These are phyloP conservation scores for Papilio glaucus DNA, from an alignment of 1,140 invertebrate species.

Conservation along the genomic window DNA sequence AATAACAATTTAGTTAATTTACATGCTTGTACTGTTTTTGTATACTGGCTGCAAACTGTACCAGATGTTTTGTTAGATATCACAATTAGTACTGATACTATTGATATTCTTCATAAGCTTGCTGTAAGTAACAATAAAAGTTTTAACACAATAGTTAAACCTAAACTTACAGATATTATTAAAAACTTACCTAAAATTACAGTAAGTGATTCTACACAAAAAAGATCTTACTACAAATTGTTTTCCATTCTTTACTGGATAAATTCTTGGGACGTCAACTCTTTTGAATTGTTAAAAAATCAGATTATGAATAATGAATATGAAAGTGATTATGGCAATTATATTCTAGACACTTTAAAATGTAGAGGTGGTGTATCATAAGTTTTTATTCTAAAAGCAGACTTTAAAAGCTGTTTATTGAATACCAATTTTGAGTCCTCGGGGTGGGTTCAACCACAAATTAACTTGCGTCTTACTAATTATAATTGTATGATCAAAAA, in stretches of 20 bases:
- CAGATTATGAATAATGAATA: constrained; percentile 71
- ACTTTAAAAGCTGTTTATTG: no score
- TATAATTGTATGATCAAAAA: not conserved
- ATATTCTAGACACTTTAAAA: constrained; percentile 70
- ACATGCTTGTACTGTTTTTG: constrained; percentile 65
- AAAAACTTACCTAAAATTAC: constrained; percentile 74
- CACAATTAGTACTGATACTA: constrained; percentile 65
- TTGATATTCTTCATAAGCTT: constrained; percentile 78
- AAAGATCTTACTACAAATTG: constrained; percentile 67
- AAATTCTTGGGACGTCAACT: constrained; percentile 71
- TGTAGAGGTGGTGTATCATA: constrained; percentile 53
- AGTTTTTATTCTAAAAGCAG: not conserved
- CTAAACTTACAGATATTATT: constrained; percentile 70
- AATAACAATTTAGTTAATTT: constrained; percentile 73
- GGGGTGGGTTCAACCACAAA: no score
- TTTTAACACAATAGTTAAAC: constrained; percentile 71
- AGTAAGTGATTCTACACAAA: constrained; percentile 60
- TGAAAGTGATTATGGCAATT: constrained; percentile 63
- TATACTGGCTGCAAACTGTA: constrained; percentile 76
- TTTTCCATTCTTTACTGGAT: constrained; percentile 78
- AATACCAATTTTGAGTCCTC: no score
- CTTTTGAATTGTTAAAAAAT: constrained; percentile 74
- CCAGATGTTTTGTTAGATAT: constrained; percentile 76
- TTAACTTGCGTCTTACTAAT: no score
- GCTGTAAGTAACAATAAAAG: constrained; percentile 70